Evolutionary conservation across 92 coral and sea anemone genomes (phyloP).

Genomic region (Siderastrea siderea): DNA sequence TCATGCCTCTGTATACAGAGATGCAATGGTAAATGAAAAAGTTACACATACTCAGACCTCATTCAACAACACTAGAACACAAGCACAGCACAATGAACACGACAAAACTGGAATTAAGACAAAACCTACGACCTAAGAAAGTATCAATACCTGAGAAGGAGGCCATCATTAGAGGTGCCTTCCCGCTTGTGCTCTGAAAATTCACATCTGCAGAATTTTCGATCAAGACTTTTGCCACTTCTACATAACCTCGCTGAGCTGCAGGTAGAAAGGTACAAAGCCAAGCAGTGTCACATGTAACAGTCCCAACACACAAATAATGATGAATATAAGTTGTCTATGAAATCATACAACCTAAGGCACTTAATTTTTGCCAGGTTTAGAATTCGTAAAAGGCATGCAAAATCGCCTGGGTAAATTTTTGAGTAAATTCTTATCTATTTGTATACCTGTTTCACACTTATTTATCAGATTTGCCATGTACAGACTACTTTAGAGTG

Average conservation of each 20-base stretch:
- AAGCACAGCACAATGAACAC: no score
- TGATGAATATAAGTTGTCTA: neutral
- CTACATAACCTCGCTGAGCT: conserved; percentile 95
- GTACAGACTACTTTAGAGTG: no score
- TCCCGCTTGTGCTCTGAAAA: conserved; percentile 96
- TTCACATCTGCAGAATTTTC: conserved; percentile 89
- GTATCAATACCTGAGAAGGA: conserved; percentile 85
- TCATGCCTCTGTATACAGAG: no score
- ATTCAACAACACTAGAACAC: no score
- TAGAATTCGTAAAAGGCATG: no score
- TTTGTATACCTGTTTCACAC: no score
- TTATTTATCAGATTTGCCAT: neutral
- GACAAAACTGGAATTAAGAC: neutral
- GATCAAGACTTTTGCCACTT: conserved; percentile 76
- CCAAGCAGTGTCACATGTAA: neutral
- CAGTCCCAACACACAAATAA: neutral
- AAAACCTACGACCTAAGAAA: neutral
- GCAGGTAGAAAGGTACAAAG: neutral
- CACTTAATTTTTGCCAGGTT: no score
- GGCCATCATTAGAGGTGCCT: conserved; percentile 96
- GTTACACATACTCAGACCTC: no score
- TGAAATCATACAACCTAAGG: no score
- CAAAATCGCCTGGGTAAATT: no score
- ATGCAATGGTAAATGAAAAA: no score
- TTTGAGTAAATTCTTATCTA: no score